phyloP scores from a whole-genome alignment of 1,140 invertebrate genomes.

The Acarapis woodi region DNA sequence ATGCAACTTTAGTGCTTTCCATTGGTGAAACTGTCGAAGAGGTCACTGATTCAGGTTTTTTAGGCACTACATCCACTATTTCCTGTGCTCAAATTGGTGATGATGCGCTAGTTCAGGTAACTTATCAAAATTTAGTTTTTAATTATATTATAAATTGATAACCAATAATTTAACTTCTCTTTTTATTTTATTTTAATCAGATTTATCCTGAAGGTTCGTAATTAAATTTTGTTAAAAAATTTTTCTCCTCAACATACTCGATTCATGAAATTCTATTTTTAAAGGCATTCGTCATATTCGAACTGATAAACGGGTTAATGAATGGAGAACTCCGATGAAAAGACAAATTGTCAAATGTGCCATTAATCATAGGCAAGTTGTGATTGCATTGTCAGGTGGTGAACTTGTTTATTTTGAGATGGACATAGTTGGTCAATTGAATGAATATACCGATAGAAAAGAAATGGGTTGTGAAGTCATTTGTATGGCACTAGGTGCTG shows the following conservation, averaged over 20 bases:
- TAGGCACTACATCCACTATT: slow-evolving; percentile 88
- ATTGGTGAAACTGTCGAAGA: slow-evolving; percentile 99
- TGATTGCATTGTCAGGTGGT: slow-evolving; percentile 84
- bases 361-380: slow-evolving; percentile 91
- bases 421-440: slow-evolving; percentile 86
- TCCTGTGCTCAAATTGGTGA: slow-evolving; percentile 87
- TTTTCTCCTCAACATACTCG: background rate
- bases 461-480: slow-evolving; percentile 88
- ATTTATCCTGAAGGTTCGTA: slow-evolving; percentile 96
- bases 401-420: slow-evolving; percentile 99
- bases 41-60: slow-evolving; percentile 95
- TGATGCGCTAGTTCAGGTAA: slow-evolving; percentile 81
- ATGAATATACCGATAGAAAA: slow-evolving; percentile 65
- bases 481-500: slow-evolving; percentile 88
- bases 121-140: slow-evolving; percentile 10
- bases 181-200: slow-evolving; percentile 17
- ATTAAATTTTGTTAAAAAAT: too few relatives aligned
- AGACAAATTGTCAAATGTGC: slow-evolving; percentile 92
- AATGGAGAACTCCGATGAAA: slow-evolving; percentile 95
- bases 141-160: slow-evolving; percentile 3
- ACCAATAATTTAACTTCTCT: background rate
- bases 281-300: slow-evolving; percentile 95
- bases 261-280: slow-evolving; percentile 44
- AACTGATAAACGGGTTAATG: slow-evolving; percentile 86
- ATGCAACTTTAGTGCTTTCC: slow-evolving; percentile 90